Evolutionary conservation across 2,797 vertebrate genomes (phyloP).

Genomic region (Alcedo atthis): DNA sequence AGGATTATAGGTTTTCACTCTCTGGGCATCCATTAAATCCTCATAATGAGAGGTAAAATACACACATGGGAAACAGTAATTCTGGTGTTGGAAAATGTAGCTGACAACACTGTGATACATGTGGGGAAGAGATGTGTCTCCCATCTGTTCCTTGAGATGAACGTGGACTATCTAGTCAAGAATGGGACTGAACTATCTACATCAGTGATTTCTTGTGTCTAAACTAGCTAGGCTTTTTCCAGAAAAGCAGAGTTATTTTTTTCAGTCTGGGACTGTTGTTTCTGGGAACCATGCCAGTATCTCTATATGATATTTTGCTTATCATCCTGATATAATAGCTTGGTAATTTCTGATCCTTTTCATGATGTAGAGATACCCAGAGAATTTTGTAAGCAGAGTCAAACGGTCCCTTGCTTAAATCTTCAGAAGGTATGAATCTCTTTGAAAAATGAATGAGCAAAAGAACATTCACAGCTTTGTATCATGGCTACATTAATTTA

Average conservation of each 20-base stretch:
- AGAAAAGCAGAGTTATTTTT: neutral
- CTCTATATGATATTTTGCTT: constrained; percentile 8
- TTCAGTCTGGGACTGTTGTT: neutral
- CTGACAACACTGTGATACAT: neutral
- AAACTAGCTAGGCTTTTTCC: neutral
- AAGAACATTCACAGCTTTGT: neutral
- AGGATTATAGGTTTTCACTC: neutral
- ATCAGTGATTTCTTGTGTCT: neutral
- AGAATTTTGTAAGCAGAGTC: neutral
- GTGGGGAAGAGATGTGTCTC: neutral
- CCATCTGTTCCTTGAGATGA: constrained; percentile 28
- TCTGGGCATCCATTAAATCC: neutral
- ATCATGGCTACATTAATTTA: neutral
- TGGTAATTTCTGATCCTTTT: neutral
- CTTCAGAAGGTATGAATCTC: neutral
- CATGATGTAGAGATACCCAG: neutral
- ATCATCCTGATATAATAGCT: neutral
- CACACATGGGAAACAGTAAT: neutral
- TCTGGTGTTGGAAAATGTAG: neutral
- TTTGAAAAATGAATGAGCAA: neutral
- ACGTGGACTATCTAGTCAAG: neutral
- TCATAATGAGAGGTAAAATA: neutral
- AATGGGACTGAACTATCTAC: neutral
- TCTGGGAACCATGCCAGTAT: neutral
- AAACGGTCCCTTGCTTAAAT: neutral